Base-by-base conservation (phyloP, 2,113 vertebrate species). In the Macquaria australasica region DNA sequence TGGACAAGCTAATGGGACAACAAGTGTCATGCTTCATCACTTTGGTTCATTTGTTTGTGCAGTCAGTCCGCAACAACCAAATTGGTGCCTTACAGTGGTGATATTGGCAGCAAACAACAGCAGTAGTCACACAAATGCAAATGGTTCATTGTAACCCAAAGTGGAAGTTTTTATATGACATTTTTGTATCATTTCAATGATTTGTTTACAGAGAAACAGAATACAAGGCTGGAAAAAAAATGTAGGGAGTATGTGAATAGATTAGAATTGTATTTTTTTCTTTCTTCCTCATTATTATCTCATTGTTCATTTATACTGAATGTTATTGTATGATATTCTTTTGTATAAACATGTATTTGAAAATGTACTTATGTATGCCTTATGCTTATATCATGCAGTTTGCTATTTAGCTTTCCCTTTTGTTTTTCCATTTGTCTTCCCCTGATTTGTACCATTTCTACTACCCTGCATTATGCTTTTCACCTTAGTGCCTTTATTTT, bases 51-150 rank as follows among this genome's bases (percentile, higher is more conserved):
- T 90, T 71, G 80, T 89, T 81, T 84, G 77, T 87, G 87, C 88
- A 63, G 83, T 83, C 89, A 78, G 78, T 87, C 83, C 73, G 41
- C 79, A 64, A 77, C 84, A 87, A 85, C 87, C 87, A 64, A 93
- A 89, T 91, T 56, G 88, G 95, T 96, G 96, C 96, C 96, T 96
- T 96, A 95, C 87, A 91, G 86, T 89, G 88, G 84, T 60, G 77
- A 87, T 82, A 81, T 85, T 63, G 86, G 77, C 73, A 45, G 66
- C 81, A 78, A 72, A 66, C 82, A 68, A 76, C 79, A 82, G 78
- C 88, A 83, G 79, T 86, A 78, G 75, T 86, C 85, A 87, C 77
- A 51, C 85, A 87, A 86, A 91, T 91, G 93, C 92, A 91, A 91
- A 68, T 45, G 55, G 75, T 90, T 79, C 78, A 73, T 72, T 88